These are phyloP conservation scores for Meloe dianella DNA, from an alignment of 2,888 invertebrate genomes.

Conservation along the genomic window DNA sequence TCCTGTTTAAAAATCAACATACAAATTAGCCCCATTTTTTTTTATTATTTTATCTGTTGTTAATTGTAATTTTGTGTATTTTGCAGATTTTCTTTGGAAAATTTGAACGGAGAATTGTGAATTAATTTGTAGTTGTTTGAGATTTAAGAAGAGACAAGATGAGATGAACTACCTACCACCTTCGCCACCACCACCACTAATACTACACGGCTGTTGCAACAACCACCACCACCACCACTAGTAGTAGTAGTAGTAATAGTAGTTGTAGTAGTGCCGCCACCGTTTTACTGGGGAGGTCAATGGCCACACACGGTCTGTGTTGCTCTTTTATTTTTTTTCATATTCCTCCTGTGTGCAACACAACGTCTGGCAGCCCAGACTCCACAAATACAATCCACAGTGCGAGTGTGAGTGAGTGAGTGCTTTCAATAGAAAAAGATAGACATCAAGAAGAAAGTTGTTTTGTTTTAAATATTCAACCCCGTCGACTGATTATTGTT, in stretches of 20 bases:
- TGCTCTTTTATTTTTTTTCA: slow-evolving; percentile 14
- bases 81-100: background rate
- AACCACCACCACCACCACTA: background rate
- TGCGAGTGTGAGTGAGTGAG: background rate
- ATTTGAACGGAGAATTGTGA: background rate
- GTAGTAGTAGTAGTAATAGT: background rate
- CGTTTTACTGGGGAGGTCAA: slow-evolving; percentile 27
- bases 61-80: background rate
- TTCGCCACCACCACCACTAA: background rate
- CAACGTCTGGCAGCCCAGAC: slow-evolving; percentile 38
- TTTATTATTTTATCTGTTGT: too few relatives aligned
- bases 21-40: too few relatives aligned
- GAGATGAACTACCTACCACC: background rate
- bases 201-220: background rate
- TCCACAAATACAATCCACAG: slow-evolving; percentile 2
- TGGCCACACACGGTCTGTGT: slow-evolving; percentile 32
- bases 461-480: too few relatives aligned
- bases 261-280: slow-evolving; percentile 9
- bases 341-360: slow-evolving; percentile 16
- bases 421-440: background rate
- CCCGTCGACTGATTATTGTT: too few relatives aligned
- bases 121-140: background rate
- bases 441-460: background rate
- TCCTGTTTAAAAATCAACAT: too few relatives aligned
- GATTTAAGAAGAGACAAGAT: background rate